phyloP scores from a whole-genome alignment of 2,113 vertebrate genomes.

The Pungitius pungitius region DNA sequence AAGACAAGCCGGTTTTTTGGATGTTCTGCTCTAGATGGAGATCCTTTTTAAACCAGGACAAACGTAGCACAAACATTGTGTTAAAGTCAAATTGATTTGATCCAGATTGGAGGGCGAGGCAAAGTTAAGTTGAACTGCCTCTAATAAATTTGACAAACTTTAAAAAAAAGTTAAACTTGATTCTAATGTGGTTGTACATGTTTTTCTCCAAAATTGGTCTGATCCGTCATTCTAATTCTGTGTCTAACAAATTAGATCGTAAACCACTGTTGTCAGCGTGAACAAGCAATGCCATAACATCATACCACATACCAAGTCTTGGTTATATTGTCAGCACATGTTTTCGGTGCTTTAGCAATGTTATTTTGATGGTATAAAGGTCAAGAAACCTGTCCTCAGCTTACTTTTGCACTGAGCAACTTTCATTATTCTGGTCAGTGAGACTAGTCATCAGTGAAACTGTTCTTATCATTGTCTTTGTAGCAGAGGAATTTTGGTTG shows the following conservation, averaged over 20 bases:
- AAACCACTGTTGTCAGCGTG: slow-evolving; percentile 25
- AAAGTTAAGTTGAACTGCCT: not conserved
- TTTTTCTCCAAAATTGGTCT: slow-evolving; percentile 5
- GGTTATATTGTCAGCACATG: slow-evolving; percentile 34
- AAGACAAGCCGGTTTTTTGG: slow-evolving; percentile 9
- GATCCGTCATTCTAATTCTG: slow-evolving; percentile 64
- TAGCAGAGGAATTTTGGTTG: slow-evolving; percentile 28
- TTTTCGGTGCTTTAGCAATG: slow-evolving; percentile 55
- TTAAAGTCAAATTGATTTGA: not conserved
- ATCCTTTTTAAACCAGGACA: not conserved
- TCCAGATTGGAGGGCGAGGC: not conserved
- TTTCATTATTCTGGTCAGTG: slow-evolving; percentile 18
- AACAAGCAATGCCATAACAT: slow-evolving; percentile 31
- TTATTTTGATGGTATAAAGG: slow-evolving; percentile 54
- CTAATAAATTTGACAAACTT: not conserved
- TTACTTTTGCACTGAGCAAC: slow-evolving; percentile 26
- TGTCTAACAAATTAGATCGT: not conserved
- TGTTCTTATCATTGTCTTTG: slow-evolving; percentile 31
- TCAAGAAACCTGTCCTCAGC: slow-evolving; percentile 22
- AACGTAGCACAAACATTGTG: not conserved
- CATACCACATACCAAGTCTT: slow-evolving; percentile 32
- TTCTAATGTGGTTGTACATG: not conserved
- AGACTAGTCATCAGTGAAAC: slow-evolving; percentile 13
- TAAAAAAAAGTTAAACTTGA: not conserved
- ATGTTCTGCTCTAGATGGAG: not conserved